Evolutionary conservation across 2,888 invertebrate genomes (phyloP), one percentile per base, ranked within the genome.

Genomic region (Punctoribates punctum): DNA sequence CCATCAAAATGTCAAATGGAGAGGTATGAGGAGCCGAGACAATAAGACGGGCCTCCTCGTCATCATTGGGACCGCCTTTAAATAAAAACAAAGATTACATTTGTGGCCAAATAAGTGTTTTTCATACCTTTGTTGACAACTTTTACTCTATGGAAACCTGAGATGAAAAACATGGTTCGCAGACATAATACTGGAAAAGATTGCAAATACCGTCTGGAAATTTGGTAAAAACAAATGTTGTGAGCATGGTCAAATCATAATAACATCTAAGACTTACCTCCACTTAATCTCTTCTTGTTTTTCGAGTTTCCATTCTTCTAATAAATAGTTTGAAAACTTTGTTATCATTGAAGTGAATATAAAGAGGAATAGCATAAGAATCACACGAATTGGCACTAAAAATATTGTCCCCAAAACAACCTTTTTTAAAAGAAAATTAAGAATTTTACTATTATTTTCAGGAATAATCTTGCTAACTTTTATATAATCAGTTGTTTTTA

Each of bases 21-120:
- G 91, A 90, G 54, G 95, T 94, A 84, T 96, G 96, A 3, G 96
- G 96, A 5, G 94, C 95, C 78, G 93, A 88, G 76, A 90, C 90
- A 79, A 95, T 85, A 84, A 96, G 89, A 1, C 94, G 93, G 5
- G 95, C 95, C 80, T 91, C 91, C 4, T 27, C 17, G 23, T 77
- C 74, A 3, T 34, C 74, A 4, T 76, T 46, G 8, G 38, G 46
- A 27, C 29, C 54, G 23, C 74, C 77, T 48, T n/a, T 57, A 1
- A 11, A 20, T 57, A 6, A 17, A n/a, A 29, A 0, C 4, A 1
- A 11, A 15, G 0, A 11, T 65, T 34, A 34, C 4, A 1, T 15
- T 11, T 65, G 17, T 6, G 3, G 34, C 20, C 3, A 34, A 34
- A 25, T 34, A 6, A 34, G 17, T 15, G n/a, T 34, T n/a, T 29